Percentiles rank a stretch among this genome's conserved stretches.
phyloP scores from a whole-genome alignment of 2,113 vertebrate species.

The Glaucomys volans region DNA sequence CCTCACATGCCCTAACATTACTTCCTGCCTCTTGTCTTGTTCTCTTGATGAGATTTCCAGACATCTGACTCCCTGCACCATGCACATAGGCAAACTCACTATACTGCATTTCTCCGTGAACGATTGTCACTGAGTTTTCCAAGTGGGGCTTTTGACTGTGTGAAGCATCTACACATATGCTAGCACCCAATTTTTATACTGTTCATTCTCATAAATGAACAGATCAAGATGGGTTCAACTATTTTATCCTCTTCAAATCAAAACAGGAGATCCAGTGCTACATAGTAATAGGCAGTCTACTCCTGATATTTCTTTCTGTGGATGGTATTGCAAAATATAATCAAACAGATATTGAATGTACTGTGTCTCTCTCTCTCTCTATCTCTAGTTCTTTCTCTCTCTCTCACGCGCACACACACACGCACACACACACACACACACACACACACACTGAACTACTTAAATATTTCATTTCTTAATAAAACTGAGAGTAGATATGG shows the following conservation, averaged over 20 bases:
- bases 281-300: neutral
- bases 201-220: neutral
- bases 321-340: neutral
- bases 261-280: neutral
- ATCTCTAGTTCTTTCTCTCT: neutral
- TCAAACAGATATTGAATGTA: neutral
- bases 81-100: neutral
- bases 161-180: neutral
- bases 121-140: neutral
- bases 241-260: slow-evolving; percentile 9
- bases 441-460: neutral
- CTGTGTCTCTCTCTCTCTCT: neutral
- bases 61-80: neutral
- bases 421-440: neutral
- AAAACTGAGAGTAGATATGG: neutral
- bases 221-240: neutral
- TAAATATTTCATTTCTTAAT: neutral
- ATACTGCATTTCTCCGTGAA: neutral
- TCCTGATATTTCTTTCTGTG: neutral
- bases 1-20: neutral
- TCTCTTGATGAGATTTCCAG: neutral
- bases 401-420: too few species aligned
- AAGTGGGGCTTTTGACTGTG: neutral
- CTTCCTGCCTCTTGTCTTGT: neutral
- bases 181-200: neutral